Evolutionary conservation across 2,113 vertebrate species (phyloP).

Genomic region (Patagioenas fasciata): DNA sequence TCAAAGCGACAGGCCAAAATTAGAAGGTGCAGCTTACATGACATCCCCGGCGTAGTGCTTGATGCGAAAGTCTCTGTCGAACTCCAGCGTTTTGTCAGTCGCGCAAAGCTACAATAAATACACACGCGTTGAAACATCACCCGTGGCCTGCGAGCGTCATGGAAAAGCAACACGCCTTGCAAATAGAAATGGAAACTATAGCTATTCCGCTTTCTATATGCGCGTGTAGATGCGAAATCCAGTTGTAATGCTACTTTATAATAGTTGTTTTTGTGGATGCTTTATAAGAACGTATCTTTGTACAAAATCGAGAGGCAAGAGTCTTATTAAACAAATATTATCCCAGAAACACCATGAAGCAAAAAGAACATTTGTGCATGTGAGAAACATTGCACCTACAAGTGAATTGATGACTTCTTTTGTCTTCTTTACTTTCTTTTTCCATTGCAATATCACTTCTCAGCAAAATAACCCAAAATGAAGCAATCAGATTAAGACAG

Average conservation of each 20-base stretch:
- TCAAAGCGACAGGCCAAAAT: neutral
- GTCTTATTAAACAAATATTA: no score
- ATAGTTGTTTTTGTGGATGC: neutral
- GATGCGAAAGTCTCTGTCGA: constrained; percentile 94
- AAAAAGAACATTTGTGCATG: neutral
- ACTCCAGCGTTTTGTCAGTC: constrained; percentile 91
- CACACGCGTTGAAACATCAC: neutral
- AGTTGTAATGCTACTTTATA: neutral
- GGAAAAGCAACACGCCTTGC: neutral
- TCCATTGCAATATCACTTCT: neutral
- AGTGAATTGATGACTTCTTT: neutral
- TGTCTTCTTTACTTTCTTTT: neutral
- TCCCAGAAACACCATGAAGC: neutral
- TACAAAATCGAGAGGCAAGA: no score
- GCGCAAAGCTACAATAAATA: constrained; percentile 83
- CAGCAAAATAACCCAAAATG: neutral
- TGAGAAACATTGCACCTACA: neutral
- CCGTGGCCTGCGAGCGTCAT: neutral
- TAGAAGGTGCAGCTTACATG: constrained; percentile 81
- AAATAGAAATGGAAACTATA: neutral
- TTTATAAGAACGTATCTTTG: neutral
- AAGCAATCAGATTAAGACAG: neutral
- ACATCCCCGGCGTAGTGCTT: constrained; percentile 94
- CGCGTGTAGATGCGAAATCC: neutral
- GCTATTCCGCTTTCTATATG: neutral